Percentiles rank a stretch among this genome's conserved stretches.
phyloP scores from a whole-genome alignment of 2,888 invertebrate genomes.

The Lissocephala sabroskyi region DNA sequence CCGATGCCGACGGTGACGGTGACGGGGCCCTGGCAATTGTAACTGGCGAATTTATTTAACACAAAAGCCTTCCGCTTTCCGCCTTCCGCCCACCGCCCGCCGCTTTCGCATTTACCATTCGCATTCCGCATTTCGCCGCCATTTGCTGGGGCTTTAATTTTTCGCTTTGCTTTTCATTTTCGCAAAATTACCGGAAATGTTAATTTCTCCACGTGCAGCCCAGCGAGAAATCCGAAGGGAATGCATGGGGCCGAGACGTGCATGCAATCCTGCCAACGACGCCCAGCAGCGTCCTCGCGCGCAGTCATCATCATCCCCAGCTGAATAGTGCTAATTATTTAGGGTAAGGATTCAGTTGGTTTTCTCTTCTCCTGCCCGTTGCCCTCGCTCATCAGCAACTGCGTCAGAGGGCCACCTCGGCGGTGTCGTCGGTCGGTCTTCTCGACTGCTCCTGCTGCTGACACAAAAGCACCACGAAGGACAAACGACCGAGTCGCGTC shows the following conservation, averaged over 20 bases:
- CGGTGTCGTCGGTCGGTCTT: slow-evolving; percentile 11
- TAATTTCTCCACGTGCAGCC: slow-evolving; percentile 62
- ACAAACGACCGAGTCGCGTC: slow-evolving; percentile 26
- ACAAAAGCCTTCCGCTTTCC: slow-evolving; percentile 61
- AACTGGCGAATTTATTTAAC: slow-evolving; percentile 56
- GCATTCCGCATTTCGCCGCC: neutral
- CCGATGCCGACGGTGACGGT: slow-evolving; percentile 20
- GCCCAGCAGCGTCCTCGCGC: slow-evolving; percentile 40
- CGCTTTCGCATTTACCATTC: neutral
- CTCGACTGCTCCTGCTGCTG: slow-evolving; percentile 25
- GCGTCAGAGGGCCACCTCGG: too few species aligned
- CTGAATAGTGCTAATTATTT: slow-evolving; percentile 70
- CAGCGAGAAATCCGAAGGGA: slow-evolving; percentile 25
- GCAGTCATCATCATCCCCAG: slow-evolving; percentile 39
- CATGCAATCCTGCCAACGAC: slow-evolving; percentile 14
- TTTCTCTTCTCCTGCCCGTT: too few species aligned
- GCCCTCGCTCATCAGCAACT: too few species aligned
- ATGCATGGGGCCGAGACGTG: neutral
- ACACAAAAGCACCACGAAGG: slow-evolving; percentile 59
- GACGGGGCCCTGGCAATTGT: slow-evolving; percentile 12
- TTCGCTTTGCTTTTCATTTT: slow-evolving; percentile 65
- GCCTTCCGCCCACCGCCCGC: slow-evolving; percentile 15
- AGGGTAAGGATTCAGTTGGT: slow-evolving; percentile 40
- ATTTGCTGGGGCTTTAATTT: slow-evolving; percentile 54
- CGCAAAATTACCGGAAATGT: slow-evolving; percentile 65